Percentiles rank a stretch among this genome's conserved stretches.
These are phyloP conservation scores for Micropoecilia bifurca DNA, from an alignment of 2,797 vertebrate species.

Conservation along the genomic window DNA sequence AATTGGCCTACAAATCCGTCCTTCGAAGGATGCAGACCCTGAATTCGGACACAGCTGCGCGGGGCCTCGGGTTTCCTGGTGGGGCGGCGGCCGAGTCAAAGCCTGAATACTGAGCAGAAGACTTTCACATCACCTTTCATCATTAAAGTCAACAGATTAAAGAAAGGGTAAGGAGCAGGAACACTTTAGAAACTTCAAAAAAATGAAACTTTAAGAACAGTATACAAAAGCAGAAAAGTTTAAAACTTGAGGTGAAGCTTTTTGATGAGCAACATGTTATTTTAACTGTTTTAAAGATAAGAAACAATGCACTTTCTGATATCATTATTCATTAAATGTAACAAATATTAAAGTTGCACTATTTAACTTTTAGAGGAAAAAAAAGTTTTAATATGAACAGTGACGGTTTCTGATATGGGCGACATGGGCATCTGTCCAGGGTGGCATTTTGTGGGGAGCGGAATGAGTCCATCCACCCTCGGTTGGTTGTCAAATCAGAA, in stretches of 20 bases:
- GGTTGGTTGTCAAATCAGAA: too few relatives aligned
- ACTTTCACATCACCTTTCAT: conserved; percentile 2
- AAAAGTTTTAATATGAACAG: too few relatives aligned
- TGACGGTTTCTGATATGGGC: too few relatives aligned
- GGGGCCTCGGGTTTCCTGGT: conserved; percentile 3
- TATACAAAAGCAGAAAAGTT: neutral
- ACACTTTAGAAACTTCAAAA: neutral
- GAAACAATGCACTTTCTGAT: neutral
- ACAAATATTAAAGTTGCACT: neutral
- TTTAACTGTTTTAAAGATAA: neutral
- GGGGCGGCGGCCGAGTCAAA: conserved; percentile 12
- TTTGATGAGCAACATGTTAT: neutral
- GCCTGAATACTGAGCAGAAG: conserved; percentile 4
- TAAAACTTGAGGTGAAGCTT: neutral
- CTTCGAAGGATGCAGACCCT: too few relatives aligned
- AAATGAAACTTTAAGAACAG: neutral
- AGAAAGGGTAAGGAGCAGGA: conserved; percentile 1
- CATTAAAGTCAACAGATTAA: conserved; percentile 3
- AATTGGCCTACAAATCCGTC: too few relatives aligned
- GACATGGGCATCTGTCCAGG: too few relatives aligned
- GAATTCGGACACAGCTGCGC: too few relatives aligned
- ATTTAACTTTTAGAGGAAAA: too few relatives aligned
- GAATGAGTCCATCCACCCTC: too few relatives aligned
- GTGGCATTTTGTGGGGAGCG: too few relatives aligned
- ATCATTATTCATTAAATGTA: neutral